A percentile compares a stretch with the other conserved stretches of the same genome.
Evolutionary conservation across 2,113 vertebrate species (phyloP).

Genomic region (Muntiacus reevesi): DNA sequence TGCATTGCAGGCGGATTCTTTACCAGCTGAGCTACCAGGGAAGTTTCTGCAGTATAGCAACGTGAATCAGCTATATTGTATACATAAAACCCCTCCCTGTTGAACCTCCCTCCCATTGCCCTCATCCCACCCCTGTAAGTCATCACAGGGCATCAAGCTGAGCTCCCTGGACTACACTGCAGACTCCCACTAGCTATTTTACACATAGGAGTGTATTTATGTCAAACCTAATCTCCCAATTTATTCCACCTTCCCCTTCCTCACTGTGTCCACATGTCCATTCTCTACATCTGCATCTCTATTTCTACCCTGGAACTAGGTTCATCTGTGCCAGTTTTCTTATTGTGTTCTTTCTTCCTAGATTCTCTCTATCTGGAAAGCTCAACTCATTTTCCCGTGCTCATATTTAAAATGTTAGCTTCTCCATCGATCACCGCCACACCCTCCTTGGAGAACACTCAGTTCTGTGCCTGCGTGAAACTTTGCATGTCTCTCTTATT

Average conservation of each 20-base stretch:
- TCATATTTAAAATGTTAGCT: not conserved
- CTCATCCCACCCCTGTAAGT: not conserved
- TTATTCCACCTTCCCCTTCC: not conserved
- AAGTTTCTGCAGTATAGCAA: not conserved
- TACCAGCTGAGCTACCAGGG: not conserved
- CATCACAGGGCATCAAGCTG: not conserved
- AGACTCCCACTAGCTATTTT: not conserved
- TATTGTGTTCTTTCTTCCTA: not conserved
- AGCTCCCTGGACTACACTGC: not conserved
- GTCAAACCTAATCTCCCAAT: not conserved
- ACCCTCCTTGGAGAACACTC: not conserved
- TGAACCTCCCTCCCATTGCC: not conserved
- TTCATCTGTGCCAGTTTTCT: not conserved
- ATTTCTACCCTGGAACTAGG: not conserved
- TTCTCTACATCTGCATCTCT: not conserved
- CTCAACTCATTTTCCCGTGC: not conserved
- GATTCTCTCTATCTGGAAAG: not conserved
- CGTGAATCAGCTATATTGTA: not conserved
- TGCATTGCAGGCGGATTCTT: not conserved
- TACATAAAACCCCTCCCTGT: not conserved
- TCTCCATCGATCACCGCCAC: accelerated
- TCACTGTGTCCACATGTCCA: not conserved
- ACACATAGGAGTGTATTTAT: not conserved
- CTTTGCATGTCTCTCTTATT: not conserved
- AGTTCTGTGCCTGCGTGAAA: not conserved